Base-by-base conservation (phyloP, 1,140 invertebrate species). In the Drosophila rufa region DNA sequence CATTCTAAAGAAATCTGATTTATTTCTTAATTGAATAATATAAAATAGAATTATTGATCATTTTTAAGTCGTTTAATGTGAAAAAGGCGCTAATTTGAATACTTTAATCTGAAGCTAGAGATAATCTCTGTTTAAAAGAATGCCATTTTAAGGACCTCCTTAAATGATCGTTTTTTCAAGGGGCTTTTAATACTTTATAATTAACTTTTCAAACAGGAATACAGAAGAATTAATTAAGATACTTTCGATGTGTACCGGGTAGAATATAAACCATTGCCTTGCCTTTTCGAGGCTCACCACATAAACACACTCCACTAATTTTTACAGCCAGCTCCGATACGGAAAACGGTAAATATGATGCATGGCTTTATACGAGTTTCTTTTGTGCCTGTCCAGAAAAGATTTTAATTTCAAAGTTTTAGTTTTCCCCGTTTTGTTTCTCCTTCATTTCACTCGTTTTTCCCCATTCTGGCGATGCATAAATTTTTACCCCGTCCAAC, bases 351-450 rank as follows among this genome's bases (percentile, higher is more conserved):
- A 89, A 89, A 80, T 87, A 87, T 76, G 48, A 69, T 48, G 70
- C 60, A 48, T 53, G 42, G 9, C 42, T 43, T 9, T 19, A 25
- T 15, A 22, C 14, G 43, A 48, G 55, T 60, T 64, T 51, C 51
- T 45, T 75, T 87, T 83, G 73, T 80, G 77, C 66, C 45, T 66
- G 64, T 36, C 36, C 57, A 60, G 8, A 11, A 56, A 66, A 51
- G 48, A 71, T 90, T 89, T 89, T 90, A 89, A 90, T 90, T 90
- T 89, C 48, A 66, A 89, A 89, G 69, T 90, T 89, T 42, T 46
- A 27, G 36, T 56, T 56, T 80, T 56, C 55, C 55, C 47, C 38
- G 36, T 50, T 38, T 30, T 22, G 27, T 45, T 53, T 15, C 45
- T 50, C 14, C n/a, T 48, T 2, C 36, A 22, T 43, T 60, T 58